Evolutionary conservation across 2,888 invertebrate species (phyloP), one percentile per base, ranked within the genome.

Genomic region (Gandaritis pyraliata): DNA sequence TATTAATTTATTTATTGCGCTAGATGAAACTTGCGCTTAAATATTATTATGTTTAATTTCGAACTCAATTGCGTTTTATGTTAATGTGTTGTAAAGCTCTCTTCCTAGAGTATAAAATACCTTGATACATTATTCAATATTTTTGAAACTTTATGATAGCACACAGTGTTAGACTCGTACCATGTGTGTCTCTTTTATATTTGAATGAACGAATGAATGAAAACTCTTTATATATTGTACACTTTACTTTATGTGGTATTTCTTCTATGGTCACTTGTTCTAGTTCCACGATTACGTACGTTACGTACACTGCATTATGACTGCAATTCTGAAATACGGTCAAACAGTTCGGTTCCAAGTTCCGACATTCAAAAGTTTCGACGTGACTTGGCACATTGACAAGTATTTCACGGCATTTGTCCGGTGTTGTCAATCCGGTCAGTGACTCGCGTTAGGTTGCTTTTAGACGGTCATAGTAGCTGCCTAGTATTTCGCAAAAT

Each of bases 391-490:
- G 90, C 90, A 86, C 78, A 71, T 76, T 87, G 88, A 82, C 90
- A 89, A 88, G 75, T 82, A 88, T 89, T 87, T 79, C 72, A 77
- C 82, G 79, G 78, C 80, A 81, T 83, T 87, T 81, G 81, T 83
- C 80, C 78, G 72, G 71, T 70, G 78, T 79, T 85, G 84, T 88
- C 84, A 82, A 78, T 76, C 72, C 85, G 86, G 85, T 85, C 84
- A 82, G 72, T 83, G 82, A 81, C 82, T 81, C 78, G 68, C 66
- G 67, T 58, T 61, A 68, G 71, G 75, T 60, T 71, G n/a, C 58
- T 72, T 75, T 77, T 74, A 72, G 63, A 51, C 56, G 49, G 60
- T 49, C 47, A 49, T 57, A 62, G 57, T 50, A 4, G 38, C 13
- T 49, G 30, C 18, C 16, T 53, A 16, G 48, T 46, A 46, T 29